Conservation (phyloP, 2,888 invertebrate genomes). For the Capitulum mitella region DNA sequence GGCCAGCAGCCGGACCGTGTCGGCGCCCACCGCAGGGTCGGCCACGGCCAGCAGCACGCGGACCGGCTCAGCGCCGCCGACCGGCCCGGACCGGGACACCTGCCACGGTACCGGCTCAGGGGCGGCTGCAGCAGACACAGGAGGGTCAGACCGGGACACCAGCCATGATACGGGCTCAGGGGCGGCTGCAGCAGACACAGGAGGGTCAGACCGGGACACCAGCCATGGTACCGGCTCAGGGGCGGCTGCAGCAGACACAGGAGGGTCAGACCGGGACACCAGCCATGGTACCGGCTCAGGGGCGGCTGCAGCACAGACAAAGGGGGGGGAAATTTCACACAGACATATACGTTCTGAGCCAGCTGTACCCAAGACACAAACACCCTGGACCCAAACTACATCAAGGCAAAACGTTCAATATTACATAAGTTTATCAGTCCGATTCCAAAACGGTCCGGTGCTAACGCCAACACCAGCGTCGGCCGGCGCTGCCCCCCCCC, state of each 20-base stretch:
- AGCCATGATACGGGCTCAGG: not conserved
- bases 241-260: not conserved
- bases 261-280: not conserved
- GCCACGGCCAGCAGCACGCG: conserved; percentile 18
- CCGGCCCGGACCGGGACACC: not conserved
- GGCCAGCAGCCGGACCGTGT: not conserved
- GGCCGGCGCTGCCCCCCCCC: too few relatives aligned
- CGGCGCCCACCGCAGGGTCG: not conserved
- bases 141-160: not conserved
- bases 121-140: not conserved
- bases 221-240: not conserved
- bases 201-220: not conserved
- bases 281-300: not conserved
- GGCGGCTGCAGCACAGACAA: not conserved
- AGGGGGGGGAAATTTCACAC: too few relatives aligned
- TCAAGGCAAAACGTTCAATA: too few relatives aligned
- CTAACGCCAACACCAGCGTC: too few relatives aligned
- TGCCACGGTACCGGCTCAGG: not conserved
- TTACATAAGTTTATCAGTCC: too few relatives aligned
- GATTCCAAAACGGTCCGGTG: too few relatives aligned
- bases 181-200: not conserved
- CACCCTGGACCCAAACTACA: too few relatives aligned
- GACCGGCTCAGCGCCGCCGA: not conserved
- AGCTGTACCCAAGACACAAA: too few relatives aligned
- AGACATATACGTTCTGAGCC: too few relatives aligned